Evolutionary conservation across 1,140 invertebrate genomes (phyloP), one percentile per base, ranked within the genome.

Genomic region (Neuroterus valhalla): DNA sequence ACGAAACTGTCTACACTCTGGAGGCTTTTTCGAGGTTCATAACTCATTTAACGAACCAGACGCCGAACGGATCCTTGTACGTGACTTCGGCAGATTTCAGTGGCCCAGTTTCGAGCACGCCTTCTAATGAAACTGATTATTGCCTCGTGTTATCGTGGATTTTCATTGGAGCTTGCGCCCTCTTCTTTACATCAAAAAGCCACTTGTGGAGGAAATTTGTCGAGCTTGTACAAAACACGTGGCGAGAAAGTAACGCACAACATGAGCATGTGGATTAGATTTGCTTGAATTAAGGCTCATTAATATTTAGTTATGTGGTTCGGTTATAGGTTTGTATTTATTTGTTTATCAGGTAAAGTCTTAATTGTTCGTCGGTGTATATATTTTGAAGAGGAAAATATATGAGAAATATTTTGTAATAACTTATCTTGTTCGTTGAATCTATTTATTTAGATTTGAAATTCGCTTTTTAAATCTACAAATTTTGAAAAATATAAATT

Each of bases 181-280:
- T 94, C 66, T 95, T 95, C 88, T 95, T 95, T 77, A 94, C 97
- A 73, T 93, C 94, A 11, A 93, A 94, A 82, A 96, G 96, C 31
- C 92, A 91, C 26, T 93, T 94, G 85, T 98, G 95, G 92, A 93
- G 91, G 75, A 93, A 94, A 86, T 93, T 97, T 76, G 93, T 97
- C 1, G 96, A 98, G 85, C 93, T 94, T 82, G 91, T 98, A 17
- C 93, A 96, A 84, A 96, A 95, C 81, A 96, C 96, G 70, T 98
- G 97, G 96, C 91, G 95, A 70, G 97, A 98, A 89, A 96, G 96
- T 11, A 96, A 96, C 81, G 96, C 94, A 42, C 96, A 98, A 84
- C 96, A 97, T 86, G 94, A 93, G 86, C 94, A 94, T 86, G 85
- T 81, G 17, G 92, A 93, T 76, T 93, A 88, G 82, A 84, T 4